Evolutionary conservation across 1,140 invertebrate genomes (phyloP).

Genomic region (Archivesica marissinica): DNA sequence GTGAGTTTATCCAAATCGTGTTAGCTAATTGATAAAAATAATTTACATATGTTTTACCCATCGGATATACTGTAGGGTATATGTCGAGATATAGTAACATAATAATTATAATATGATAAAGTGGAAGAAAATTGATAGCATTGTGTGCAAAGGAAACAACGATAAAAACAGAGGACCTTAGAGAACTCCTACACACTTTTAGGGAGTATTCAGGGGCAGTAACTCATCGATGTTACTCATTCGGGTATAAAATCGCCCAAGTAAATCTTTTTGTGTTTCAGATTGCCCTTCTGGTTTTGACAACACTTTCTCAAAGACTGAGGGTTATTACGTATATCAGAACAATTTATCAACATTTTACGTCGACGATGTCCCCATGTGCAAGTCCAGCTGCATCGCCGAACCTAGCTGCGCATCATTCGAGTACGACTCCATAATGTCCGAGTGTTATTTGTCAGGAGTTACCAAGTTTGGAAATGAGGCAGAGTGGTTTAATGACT

Average conservation of each 20-base stretch:
- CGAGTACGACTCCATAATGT: conserved; percentile 7
- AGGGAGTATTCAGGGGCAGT: too few relatives aligned
- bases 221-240: neutral
- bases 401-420: neutral
- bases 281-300: neutral
- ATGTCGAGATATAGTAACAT: too few relatives aligned
- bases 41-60: too few relatives aligned
- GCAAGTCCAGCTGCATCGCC: neutral
- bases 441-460: neutral
- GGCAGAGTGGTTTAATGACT: neutral
- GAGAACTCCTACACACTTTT: neutral
- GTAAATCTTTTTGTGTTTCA: neutral
- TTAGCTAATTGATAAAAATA: too few relatives aligned
- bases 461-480: conserved; percentile 1
- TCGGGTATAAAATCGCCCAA: neutral
- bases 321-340: neutral
- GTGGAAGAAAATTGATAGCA: too few relatives aligned
- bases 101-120: too few relatives aligned
- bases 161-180: neutral
- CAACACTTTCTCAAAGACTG: neutral
- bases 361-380: neutral
- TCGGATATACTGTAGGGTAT: too few relatives aligned
- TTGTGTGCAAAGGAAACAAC: too few relatives aligned
- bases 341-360: neutral
- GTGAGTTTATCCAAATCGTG: too few relatives aligned